A percentile compares a stretch with the other conserved stretches of the same genome.
These are phyloP conservation scores for Chalcosyrphus nemorum DNA, from an alignment of 2,888 invertebrate genomes.

Conservation along the genomic window DNA sequence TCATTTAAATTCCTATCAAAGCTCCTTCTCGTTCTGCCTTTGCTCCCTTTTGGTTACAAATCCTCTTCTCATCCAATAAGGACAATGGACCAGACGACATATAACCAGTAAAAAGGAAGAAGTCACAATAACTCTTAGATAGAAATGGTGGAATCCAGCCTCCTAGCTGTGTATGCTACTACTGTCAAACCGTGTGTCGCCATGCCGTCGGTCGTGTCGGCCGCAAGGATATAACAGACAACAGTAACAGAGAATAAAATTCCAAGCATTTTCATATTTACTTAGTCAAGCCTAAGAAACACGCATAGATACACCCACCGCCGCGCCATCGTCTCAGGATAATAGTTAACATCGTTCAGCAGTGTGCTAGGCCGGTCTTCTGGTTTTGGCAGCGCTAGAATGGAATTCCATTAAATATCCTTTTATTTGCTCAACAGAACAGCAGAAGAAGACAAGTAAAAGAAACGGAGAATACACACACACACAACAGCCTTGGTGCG, in stretches of 20 bases:
- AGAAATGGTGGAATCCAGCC: conserved; percentile 57
- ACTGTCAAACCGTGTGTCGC: conserved; percentile 41
- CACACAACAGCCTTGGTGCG: conserved; percentile 41
- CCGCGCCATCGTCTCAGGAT: neutral
- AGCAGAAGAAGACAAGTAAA: neutral
- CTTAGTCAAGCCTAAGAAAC: conserved; percentile 50
- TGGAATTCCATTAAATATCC: conserved; percentile 66
- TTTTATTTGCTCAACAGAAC: conserved; percentile 37
- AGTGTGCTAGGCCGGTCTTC: conserved; percentile 54
- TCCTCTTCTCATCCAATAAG: conserved; percentile 29
- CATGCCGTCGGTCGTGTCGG: conserved; percentile 56
- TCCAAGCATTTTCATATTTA: conserved; percentile 67
- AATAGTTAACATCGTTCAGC: conserved; percentile 61
- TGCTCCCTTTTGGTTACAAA: conserved; percentile 4
- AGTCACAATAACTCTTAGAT: conserved; percentile 56
- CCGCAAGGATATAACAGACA: conserved; percentile 53
- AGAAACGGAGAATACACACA: neutral
- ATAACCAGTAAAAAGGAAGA: neutral
- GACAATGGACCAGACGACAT: conserved; percentile 21
- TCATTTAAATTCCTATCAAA: conserved; percentile 71
- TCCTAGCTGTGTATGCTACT: conserved; percentile 29
- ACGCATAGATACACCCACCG: neutral
- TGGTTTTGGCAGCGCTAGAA: conserved; percentile 66
- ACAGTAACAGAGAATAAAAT: conserved; percentile 57
- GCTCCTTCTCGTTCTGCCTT: neutral